Percentiles rank a stretch among this genome's conserved stretches.
Conservation (phyloP, 1,140 invertebrate species). For the Ips nitidus region DNA sequence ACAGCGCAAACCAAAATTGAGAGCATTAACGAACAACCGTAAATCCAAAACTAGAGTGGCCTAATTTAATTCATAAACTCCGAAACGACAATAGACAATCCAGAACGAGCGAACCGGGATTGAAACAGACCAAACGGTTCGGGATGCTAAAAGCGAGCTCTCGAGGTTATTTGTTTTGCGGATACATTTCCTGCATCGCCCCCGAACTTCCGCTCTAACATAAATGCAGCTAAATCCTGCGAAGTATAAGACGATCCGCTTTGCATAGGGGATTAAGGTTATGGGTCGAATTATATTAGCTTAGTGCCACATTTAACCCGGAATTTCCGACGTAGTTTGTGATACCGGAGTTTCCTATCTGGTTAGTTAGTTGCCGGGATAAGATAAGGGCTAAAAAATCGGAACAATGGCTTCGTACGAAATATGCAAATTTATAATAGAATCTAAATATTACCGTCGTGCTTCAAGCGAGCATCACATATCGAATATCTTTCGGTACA, state of each 20-base stretch:
- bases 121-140: constrained; percentile 18
- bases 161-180: constrained; percentile 26
- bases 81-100: constrained; percentile 17
- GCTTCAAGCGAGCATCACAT: constrained; percentile 4
- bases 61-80: constrained; percentile 22
- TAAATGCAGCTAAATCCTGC: constrained; percentile 18
- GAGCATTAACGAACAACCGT: neutral
- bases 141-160: constrained; percentile 20
- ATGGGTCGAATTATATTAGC: constrained; percentile 6
- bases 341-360: neutral
- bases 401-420: no score
- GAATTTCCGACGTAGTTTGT: constrained; percentile 2
- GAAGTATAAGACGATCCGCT: constrained; percentile 13
- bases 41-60: constrained; percentile 6
- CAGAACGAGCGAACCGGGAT: constrained; percentile 14
- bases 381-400: neutral
- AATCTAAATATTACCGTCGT: neutral
- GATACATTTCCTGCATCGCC: constrained; percentile 25
- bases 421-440: neutral
- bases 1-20: no score
- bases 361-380: neutral
- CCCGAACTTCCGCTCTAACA: constrained; percentile 21
- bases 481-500: constrained; percentile 16
- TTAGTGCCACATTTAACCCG: neutral
- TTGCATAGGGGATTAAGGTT: constrained; percentile 10